Percentiles rank a stretch among this genome's conserved stretches.
Conservation (phyloP, 92 coral and sea anemone genomes). For the Ricordea florida region DNA sequence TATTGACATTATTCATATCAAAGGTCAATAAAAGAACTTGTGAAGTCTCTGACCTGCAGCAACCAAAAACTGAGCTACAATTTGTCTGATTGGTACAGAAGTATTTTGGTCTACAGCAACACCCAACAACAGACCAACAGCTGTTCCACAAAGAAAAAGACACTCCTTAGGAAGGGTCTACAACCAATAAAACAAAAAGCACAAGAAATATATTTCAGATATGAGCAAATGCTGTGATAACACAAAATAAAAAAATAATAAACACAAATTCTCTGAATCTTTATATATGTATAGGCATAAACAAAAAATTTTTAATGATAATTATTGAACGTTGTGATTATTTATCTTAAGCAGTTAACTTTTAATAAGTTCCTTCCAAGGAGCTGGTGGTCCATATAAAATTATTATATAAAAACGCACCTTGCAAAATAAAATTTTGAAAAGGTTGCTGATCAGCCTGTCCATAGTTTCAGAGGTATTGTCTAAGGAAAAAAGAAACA, state of each 20-base stretch:
- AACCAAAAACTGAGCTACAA: slow-evolving; percentile 24
- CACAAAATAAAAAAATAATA: not conserved
- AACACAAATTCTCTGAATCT: too few species aligned
- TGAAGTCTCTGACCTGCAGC: slow-evolving; percentile 22
- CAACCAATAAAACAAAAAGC: not conserved
- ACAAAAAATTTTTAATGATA: too few species aligned
- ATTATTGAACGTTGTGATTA: too few species aligned
- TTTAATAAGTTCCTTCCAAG: not conserved
- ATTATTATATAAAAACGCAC: not conserved
- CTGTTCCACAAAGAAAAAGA: slow-evolving; percentile 52
- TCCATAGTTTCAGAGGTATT: not conserved
- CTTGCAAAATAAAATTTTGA: slow-evolving; percentile 8
- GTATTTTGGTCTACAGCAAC: slow-evolving; percentile 2
- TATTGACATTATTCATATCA: too few species aligned
- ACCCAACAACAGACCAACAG: slow-evolving; percentile 37
- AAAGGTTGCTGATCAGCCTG: not conserved
- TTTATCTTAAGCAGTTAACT: too few species aligned
- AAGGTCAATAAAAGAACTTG: not conserved
- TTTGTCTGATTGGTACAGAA: not conserved
- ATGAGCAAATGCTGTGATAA: not conserved
- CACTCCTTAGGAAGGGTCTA: slow-evolving; percentile 54
- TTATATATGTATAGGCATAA: too few species aligned
- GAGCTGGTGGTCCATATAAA: too few species aligned
- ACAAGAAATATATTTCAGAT: not conserved
- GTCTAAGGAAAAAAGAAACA: not conserved